Evolutionary conservation across 2,113 vertebrate genomes (phyloP).

Genomic region (Sakesphorus luctuosus): DNA sequence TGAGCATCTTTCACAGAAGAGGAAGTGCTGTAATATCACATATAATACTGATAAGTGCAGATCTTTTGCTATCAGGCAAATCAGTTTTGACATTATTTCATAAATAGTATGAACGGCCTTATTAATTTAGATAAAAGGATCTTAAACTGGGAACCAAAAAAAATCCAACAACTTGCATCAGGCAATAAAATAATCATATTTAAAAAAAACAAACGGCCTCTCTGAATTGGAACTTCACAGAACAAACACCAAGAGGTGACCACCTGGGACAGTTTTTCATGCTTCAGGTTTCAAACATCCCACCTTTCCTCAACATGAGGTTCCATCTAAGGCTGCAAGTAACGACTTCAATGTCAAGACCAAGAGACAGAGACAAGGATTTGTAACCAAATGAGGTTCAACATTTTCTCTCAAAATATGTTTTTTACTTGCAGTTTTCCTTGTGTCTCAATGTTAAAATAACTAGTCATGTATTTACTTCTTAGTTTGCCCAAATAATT

Average conservation of each 20-base stretch:
- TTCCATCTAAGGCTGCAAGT: background rate
- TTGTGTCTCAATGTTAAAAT: background rate
- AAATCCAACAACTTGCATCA: background rate
- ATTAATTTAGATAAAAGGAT: background rate
- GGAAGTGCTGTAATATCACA: background rate
- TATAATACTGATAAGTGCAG: background rate
- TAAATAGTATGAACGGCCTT: background rate
- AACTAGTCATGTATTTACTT: background rate
- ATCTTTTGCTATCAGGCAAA: background rate
- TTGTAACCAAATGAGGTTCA: background rate
- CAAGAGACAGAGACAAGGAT: background rate
- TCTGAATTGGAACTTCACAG: background rate
- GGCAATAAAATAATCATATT: background rate
- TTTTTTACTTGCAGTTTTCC: background rate
- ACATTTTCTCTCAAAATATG: background rate
- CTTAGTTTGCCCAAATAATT: background rate
- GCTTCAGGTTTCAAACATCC: accelerated
- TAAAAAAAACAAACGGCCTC: background rate
- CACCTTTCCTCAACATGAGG: background rate
- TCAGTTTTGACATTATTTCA: background rate
- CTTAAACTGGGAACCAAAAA: background rate
- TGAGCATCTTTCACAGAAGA: background rate
- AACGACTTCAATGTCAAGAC: background rate
- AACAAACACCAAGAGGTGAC: background rate
- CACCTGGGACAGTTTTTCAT: accelerated